Evolutionary conservation across 2,888 invertebrate genomes (phyloP).

Genomic region (Abscondita cerata): DNA sequence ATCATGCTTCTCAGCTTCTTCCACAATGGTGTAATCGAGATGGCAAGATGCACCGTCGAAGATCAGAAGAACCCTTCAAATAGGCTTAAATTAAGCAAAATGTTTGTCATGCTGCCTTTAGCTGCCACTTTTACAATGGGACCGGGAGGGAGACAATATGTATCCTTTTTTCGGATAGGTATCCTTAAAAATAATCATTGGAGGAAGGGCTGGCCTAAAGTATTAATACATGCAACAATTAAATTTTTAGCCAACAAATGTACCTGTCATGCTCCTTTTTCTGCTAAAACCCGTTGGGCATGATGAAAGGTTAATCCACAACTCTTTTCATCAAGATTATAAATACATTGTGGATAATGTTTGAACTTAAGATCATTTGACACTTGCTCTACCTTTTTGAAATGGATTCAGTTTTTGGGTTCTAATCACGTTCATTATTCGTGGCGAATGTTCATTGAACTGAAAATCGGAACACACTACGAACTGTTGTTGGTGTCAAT

Average conservation of each 20-base stretch:
- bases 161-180: background rate
- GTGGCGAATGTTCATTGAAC: background rate
- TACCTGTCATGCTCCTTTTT: background rate
- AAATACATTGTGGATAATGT: background rate
- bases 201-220: background rate
- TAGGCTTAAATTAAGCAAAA: slow-evolving; percentile 35
- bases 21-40: too few relatives aligned
- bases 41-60: slow-evolving; percentile 43
- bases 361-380: background rate
- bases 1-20: too few relatives aligned
- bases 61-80: slow-evolving; percentile 35
- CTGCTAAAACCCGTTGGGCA: background rate
- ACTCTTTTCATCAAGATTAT: background rate
- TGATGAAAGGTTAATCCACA: too few relatives aligned
- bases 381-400: background rate
- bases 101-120: slow-evolving; percentile 18
- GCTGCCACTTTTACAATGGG: slow-evolving; percentile 19
- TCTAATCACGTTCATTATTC: background rate
- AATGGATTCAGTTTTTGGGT: background rate
- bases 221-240: background rate
- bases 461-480: background rate
- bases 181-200: background rate
- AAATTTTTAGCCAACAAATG: background rate
- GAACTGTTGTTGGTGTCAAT: background rate
- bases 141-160: slow-evolving; percentile 11